Evolutionary conservation across 1,140 invertebrate species (phyloP).

Genomic region (Orchestia grillus): DNA sequence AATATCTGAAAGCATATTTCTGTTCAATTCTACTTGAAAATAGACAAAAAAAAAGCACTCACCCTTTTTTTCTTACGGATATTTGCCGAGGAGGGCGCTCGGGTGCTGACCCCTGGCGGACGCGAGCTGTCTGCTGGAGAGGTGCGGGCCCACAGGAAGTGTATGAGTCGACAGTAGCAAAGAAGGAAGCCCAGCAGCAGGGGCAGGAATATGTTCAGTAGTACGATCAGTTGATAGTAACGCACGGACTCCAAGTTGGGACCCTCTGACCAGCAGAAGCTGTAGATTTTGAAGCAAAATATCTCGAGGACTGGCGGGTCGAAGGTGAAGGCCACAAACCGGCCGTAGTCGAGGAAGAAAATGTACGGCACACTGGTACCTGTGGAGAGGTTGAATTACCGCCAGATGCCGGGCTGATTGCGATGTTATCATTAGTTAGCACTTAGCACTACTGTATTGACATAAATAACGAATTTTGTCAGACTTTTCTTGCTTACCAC

Average conservation of each 20-base stretch:
- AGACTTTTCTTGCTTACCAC: too few relatives aligned
- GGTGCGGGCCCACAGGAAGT: background rate
- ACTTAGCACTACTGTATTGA: too few relatives aligned
- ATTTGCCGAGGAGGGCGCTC: background rate
- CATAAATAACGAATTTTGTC: too few relatives aligned
- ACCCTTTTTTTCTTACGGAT: slow-evolving; percentile 3
- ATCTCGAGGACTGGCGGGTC: background rate
- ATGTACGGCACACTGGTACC: background rate
- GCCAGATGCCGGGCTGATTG: too few relatives aligned
- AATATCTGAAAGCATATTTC: too few relatives aligned
- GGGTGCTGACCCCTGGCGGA: background rate
- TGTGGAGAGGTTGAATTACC: background rate
- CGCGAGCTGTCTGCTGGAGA: background rate
- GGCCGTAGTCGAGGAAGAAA: background rate
- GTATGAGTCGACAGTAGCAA: background rate
- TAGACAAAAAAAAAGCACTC: background rate
- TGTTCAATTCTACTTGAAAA: too few relatives aligned
- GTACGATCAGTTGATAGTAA: background rate
- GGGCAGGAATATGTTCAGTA: background rate
- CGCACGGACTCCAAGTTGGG: background rate
- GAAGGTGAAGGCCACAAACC: background rate
- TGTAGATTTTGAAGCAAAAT: background rate
- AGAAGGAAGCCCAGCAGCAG: background rate
- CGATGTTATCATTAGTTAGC: too few relatives aligned
- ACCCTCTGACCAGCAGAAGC: background rate